These are phyloP conservation scores for Tinamus major DNA, from an alignment of 2,797 vertebrate species.

Conservation along the genomic window DNA sequence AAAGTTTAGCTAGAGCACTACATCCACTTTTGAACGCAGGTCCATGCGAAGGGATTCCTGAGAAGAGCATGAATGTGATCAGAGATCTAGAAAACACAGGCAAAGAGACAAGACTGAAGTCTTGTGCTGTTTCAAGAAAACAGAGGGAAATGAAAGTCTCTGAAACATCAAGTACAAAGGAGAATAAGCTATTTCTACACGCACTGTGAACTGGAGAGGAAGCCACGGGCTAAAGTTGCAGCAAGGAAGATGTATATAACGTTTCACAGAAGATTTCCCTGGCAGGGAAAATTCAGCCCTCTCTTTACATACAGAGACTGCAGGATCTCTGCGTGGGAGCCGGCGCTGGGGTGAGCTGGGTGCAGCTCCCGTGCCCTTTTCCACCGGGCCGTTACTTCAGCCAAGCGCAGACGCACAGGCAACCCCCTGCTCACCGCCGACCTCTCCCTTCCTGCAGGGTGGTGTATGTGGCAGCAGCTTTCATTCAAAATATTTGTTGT, in stretches of 20 bases:
- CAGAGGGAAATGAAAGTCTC: background rate
- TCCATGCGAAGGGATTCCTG: background rate
- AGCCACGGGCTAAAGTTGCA: background rate
- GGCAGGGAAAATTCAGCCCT: background rate
- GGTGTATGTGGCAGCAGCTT: background rate
- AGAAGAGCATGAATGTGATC: background rate
- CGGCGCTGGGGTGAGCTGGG: background rate
- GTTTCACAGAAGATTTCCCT: background rate
- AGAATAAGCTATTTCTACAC: background rate
- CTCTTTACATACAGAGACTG: background rate
- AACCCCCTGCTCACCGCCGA: background rate
- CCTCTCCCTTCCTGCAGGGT: background rate
- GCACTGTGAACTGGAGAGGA: background rate
- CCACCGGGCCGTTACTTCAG: background rate
- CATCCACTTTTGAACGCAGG: background rate
- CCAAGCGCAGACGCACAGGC: background rate
- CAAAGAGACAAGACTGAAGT: background rate
- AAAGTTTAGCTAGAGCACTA: background rate
- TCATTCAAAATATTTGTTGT: background rate
- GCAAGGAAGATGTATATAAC: background rate
- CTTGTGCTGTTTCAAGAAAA: background rate
- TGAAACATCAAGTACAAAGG: background rate
- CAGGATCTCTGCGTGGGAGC: background rate
- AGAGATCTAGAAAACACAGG: rapidly evolving
- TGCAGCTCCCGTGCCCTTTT: background rate